Conservation (phyloP, 2,888 invertebrate species). For the Synergus gifuensis region DNA sequence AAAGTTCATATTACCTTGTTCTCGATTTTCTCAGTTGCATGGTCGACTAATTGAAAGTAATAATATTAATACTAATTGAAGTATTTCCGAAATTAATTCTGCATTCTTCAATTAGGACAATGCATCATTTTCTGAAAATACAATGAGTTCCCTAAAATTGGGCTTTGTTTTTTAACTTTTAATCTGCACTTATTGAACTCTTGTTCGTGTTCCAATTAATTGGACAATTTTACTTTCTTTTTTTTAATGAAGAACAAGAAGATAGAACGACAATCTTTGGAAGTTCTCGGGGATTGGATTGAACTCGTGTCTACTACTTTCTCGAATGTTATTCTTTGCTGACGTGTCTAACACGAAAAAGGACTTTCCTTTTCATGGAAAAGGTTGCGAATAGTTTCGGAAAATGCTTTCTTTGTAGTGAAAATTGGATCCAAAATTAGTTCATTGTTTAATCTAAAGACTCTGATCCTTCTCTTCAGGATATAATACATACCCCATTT, state of each 20-base stretch:
- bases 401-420: neutral
- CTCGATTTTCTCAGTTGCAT: neutral
- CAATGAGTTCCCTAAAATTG: neutral
- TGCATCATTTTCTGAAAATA: no score
- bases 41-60: neutral
- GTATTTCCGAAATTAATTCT: neutral
- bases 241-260: constrained; percentile 48
- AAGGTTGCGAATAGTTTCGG: neutral
- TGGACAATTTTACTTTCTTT: constrained; percentile 23
- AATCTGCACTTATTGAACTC: neutral
- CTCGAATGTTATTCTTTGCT: constrained; percentile 41
- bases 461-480: no score
- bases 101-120: neutral
- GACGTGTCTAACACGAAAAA: constrained; percentile 23
- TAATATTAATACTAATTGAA: neutral
- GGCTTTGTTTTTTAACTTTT: neutral
- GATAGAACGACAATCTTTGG: constrained; percentile 52
- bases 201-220: constrained; percentile 34
- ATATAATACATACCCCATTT: no score
- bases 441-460: neutral
- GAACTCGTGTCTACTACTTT: constrained; percentile 79
- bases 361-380: constrained; percentile 3
- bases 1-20: neutral
- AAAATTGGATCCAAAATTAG: constrained; percentile 6
- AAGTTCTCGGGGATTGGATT: constrained; percentile 65